Conservation (phyloP, 2,797 vertebrate species). For the Mormyrops boulengeri region DNA sequence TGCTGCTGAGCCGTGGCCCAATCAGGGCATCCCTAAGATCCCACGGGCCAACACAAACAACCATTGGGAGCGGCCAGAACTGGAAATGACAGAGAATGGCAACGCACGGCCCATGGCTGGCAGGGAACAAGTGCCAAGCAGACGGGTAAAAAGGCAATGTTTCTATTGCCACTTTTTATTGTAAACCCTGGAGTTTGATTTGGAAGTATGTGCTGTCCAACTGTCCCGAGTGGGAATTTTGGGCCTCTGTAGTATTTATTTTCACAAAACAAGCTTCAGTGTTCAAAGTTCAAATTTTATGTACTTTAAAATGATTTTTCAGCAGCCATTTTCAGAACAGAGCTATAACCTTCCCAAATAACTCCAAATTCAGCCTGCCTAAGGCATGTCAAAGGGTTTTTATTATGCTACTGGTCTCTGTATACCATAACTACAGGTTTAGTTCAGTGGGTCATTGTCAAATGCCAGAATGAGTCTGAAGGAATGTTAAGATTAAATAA, state of each 20-base stretch:
- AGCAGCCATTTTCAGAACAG: background rate
- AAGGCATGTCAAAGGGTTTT: background rate
- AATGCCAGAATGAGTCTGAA: background rate
- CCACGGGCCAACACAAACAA: conserved; percentile 50
- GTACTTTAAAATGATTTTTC: background rate
- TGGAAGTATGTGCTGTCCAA: background rate
- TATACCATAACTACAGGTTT: background rate
- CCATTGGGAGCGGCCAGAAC: conserved; percentile 28
- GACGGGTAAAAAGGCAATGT: conserved; percentile 48
- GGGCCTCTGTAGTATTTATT: background rate
- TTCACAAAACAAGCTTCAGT: background rate
- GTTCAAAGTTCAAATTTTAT: background rate
- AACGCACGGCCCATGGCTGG: conserved; percentile 30
- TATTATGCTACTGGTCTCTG: background rate
- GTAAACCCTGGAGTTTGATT: background rate
- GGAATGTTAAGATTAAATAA: background rate
- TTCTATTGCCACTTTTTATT: conserved; percentile 1
- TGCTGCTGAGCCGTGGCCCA: conserved; percentile 40
- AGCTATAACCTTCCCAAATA: background rate
- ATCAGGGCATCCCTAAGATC: conserved; percentile 43
- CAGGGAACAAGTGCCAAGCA: conserved; percentile 46
- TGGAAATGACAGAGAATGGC: conserved; percentile 57
- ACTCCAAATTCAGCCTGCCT: background rate
- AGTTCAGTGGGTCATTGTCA: background rate
- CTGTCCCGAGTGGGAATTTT: background rate